Conservation (phyloP, 2,797 vertebrate species). For the Melopsittacus undulatus region DNA sequence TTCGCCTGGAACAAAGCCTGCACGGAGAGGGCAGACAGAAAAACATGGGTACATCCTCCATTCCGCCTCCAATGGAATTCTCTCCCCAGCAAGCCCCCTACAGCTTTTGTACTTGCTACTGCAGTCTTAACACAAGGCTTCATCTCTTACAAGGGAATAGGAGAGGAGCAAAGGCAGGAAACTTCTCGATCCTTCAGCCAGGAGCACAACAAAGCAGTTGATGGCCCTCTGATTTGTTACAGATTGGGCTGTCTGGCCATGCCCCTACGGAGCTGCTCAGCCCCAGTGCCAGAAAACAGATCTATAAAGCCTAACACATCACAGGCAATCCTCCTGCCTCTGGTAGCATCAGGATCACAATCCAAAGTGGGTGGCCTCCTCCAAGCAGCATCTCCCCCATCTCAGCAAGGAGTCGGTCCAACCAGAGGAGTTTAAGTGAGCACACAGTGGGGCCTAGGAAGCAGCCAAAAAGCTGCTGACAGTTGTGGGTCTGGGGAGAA, state of each 20-base stretch:
- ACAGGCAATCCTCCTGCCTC: neutral
- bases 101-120: neutral
- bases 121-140: neutral
- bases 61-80: neutral
- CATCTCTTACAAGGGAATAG: rapidly evolving
- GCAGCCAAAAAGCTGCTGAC: neutral
- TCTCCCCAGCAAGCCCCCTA: neutral
- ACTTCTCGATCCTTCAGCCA: neutral
- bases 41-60: neutral
- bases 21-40: rapidly evolving
- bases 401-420: rapidly evolving
- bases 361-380: neutral
- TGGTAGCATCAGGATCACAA: rapidly evolving
- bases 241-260: neutral
- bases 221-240: neutral
- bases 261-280: neutral
- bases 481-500: neutral
- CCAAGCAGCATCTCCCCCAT: neutral
- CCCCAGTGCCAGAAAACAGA: neutral
- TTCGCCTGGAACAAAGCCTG: neutral
- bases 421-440: neutral
- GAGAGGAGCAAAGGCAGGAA: neutral
- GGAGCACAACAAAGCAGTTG: neutral
- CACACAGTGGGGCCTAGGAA: neutral
- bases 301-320: neutral